Evolutionary conservation across 2,888 invertebrate species (phyloP).

Genomic region (Xiphydria camelus): DNA sequence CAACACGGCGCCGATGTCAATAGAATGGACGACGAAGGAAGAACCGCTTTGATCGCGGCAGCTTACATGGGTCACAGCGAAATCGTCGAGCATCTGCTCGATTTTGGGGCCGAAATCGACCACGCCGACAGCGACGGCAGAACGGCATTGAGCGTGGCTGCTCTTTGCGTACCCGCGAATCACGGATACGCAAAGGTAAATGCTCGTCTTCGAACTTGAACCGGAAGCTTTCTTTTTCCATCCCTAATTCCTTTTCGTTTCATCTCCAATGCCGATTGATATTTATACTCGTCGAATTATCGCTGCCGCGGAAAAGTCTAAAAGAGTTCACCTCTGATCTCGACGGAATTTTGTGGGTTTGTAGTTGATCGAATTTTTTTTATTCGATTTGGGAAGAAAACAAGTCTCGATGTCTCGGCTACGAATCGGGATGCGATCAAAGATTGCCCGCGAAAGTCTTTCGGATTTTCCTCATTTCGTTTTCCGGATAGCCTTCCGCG

Average conservation of each 20-base stretch:
- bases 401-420: too few relatives aligned
- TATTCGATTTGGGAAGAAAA: too few relatives aligned
- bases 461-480: too few relatives aligned
- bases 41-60: conserved; percentile 92
- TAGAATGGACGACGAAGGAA: conserved; percentile 84
- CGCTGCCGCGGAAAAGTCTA: too few relatives aligned
- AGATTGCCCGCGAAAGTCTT: too few relatives aligned
- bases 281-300: too few relatives aligned
- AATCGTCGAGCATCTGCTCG: conserved; percentile 81
- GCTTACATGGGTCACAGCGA: conserved; percentile 97
- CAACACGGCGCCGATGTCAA: conserved; percentile 80
- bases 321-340: too few relatives aligned
- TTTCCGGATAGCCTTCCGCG: too few relatives aligned
- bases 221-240: neutral
- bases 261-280: too few relatives aligned
- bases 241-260: neutral
- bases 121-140: conserved; percentile 87
- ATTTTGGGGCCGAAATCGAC: conserved; percentile 81
- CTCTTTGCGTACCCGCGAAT: conserved; percentile 80
- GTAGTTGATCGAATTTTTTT: too few relatives aligned
- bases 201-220: neutral
- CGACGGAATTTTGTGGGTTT: too few relatives aligned
- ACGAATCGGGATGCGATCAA: too few relatives aligned
- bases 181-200: conserved; percentile 69
- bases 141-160: conserved; percentile 86